These are phyloP conservation scores for Aptenodytes forsteri DNA, from an alignment of 2,113 vertebrate species.

Conservation along the genomic window DNA sequence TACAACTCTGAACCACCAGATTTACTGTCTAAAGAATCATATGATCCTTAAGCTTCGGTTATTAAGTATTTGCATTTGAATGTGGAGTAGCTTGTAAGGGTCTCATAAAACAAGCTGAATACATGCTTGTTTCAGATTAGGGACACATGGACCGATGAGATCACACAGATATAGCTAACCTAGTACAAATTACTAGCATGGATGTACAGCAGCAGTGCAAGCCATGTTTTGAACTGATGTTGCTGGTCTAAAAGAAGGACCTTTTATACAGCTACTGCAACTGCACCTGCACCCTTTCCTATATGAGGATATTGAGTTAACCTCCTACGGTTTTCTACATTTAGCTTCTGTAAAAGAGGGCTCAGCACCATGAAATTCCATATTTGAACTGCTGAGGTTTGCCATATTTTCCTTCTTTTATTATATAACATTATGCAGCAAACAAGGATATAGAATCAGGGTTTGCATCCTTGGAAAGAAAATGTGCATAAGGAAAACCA, in stretches of 20 bases:
- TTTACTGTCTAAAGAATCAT: conserved; percentile 32
- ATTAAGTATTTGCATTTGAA: conserved; percentile 30
- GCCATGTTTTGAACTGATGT: background rate
- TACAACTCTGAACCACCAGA: conserved; percentile 27
- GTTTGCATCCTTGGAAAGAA: background rate
- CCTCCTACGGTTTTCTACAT: background rate
- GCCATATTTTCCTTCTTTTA: background rate
- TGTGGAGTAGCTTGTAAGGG: background rate
- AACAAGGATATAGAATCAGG: background rate
- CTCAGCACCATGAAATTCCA: background rate
- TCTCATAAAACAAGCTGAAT: background rate
- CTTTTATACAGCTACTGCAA: background rate
- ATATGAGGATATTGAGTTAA: background rate
- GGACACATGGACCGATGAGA: background rate
- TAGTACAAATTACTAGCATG: background rate
- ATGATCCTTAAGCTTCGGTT: conserved; percentile 41
- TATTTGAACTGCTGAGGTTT: background rate
- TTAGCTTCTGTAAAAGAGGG: background rate
- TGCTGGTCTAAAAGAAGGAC: background rate
- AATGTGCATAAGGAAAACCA: background rate
- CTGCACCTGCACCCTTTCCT: background rate
- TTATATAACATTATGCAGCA: background rate
- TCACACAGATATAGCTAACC: background rate
- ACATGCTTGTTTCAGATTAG: background rate
- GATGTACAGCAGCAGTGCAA: background rate